Percentiles rank a stretch among this genome's conserved stretches.
These are phyloP conservation scores for Schizotus pectinicornis DNA, from an alignment of 2,888 invertebrate species.

Conservation along the genomic window DNA sequence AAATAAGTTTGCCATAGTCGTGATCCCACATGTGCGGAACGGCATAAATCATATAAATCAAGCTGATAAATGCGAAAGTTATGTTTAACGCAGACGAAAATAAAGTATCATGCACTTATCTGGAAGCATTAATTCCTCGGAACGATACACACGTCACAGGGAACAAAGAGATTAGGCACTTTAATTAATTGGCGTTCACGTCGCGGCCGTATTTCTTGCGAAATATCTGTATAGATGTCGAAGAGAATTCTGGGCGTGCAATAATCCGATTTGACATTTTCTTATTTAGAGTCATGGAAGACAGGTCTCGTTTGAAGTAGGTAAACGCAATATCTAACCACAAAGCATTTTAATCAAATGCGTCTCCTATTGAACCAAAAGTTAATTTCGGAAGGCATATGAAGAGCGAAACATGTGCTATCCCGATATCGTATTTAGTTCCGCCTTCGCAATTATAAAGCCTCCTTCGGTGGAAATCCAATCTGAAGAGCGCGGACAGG, in stretches of 20 bases:
- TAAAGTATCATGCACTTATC: constrained; percentile 2
- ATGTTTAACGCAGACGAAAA: not conserved
- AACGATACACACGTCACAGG: too few species aligned
- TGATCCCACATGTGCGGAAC: too few species aligned
- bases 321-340: constrained; percentile 35
- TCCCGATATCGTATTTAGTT: constrained; percentile 32
- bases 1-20: too few species aligned
- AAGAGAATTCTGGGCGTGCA: not conserved
- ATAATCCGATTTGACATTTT: not conserved
- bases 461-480: constrained; percentile 33
- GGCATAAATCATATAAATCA: too few species aligned
- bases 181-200: not conserved
- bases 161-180: not conserved
- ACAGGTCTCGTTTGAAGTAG: constrained; percentile 32
- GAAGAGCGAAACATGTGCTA: constrained; percentile 29
- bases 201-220: not conserved
- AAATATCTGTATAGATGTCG: not conserved
- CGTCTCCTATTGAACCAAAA: constrained; percentile 40
- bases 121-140: not conserved
- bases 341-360: constrained; percentile 45
- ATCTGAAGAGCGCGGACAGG: constrained; percentile 32
- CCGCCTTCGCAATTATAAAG: constrained; percentile 33
- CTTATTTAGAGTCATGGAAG: not conserved
- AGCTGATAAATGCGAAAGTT: constrained; percentile 1
- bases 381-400: constrained; percentile 37